Evolutionary conservation across 2,888 invertebrate genomes (phyloP), one percentile per base, ranked within the genome.

Genomic region (Trimorus sp.): DNA sequence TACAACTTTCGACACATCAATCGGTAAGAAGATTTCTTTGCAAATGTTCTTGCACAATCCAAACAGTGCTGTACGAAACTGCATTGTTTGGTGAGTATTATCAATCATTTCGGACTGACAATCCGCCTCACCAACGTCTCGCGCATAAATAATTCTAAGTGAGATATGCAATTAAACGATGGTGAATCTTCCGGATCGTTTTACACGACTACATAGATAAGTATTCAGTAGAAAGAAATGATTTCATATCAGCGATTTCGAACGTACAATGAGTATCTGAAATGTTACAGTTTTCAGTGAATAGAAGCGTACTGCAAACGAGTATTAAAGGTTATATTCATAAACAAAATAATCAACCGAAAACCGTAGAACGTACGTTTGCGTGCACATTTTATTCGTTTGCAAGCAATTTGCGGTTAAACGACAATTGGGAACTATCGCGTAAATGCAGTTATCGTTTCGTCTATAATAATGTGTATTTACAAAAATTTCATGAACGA

Each of bases 391-490:
- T 79, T 60, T 68, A 77, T 63, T 77, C 26, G 7, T 51, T 15
- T 37, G 6, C 45, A 60, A 73, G 62, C 15, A 48, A 54, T 68
- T 49, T 15, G 58, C n/a, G 37, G 65, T 58, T 68, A 65, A 7
- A 58, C 53, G 49, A 62, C 37, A 12, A 45, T 73, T 42, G 40
- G 60, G 53, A 73, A 79, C 66, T 79, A 66, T 77, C 62, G 56
- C 56, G 42, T 69, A 48, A 73, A 66, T 69, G 73, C 69, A 74
- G 42, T 69, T 68, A 58, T 66, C 68, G 59, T 62, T 74, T 76
- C 62, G 40, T 65, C 42, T 71, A 82, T 58, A 70, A 68, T 77
- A 73, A 79, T 53, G 82, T 82, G 79, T 82, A 82, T 82, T 78
- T 82, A 82, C 82, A 82, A 82, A 42, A 82, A 68, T 49, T 79